Evolutionary conservation across 1,140 invertebrate genomes (phyloP), one percentile per base, ranked within the genome.

Genomic region (Lasioglossum baleicum): DNA sequence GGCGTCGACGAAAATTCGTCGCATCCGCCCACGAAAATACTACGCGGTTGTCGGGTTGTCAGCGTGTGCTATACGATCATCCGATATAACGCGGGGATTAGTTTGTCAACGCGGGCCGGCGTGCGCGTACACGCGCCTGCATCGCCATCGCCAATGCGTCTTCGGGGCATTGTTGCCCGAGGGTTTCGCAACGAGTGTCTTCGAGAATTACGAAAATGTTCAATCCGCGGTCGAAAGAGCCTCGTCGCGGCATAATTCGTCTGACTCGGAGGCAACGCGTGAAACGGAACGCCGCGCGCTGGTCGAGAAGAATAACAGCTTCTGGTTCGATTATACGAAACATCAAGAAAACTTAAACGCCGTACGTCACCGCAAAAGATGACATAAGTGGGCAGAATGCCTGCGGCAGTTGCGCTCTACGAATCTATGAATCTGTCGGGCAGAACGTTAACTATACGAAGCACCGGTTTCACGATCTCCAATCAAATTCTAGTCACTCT

Each of bases 51-150:
- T 65, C 81, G 75, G 71, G 83, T 88, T 90, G 90, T 89, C 90
- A 89, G 82, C 88, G 87, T 70, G 66, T 89, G 88, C 86, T 92
- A 91, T 91, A 90, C 89, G 87, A 91, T 90, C 89, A 90, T 87
- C 87, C 85, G 88, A 87, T 88, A 90, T 87, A 88, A 77, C 88
- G 82, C 81, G 86, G 87, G 90, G 89, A 92, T 92, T 92, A 92
- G 90, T 92, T 92, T 92, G 91, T 92, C 92, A 92, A 91, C 90
- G 89, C 88, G 86, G 79, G 86, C 84, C 86, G 69, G 80, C 84
- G 79, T 76, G 83, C 76, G 82, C 87, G 82, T 72, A 67, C 51
- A 63, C 61, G 53, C 67, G 80, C 84, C 71, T 84, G 35, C 68
- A 72, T 56, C 63, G 51, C 64, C 60, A 72, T 82, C 84, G 64